phyloP scores from a whole-genome alignment of 2,113 vertebrate species.

The Salvelinus alpinus region DNA sequence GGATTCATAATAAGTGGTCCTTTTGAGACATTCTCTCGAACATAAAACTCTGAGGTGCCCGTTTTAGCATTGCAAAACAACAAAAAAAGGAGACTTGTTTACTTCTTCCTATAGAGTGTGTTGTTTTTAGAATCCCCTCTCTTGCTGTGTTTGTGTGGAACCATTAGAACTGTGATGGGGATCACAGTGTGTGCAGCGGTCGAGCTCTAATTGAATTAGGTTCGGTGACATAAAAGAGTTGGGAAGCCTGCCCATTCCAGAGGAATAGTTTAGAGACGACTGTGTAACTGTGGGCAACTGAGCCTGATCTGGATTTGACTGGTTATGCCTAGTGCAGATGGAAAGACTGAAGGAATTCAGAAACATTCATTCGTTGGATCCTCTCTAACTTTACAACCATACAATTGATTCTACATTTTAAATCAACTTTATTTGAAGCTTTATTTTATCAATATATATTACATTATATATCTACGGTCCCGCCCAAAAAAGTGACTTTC shows the following conservation, averaged over 20 bases:
- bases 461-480: too few species aligned
- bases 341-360: constrained; percentile 1
- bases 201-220: constrained; percentile 50
- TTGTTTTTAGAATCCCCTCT: background rate
- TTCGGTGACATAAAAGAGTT: constrained; percentile 35
- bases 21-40: background rate
- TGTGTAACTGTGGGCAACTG: constrained; percentile 58
- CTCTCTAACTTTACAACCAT: constrained; percentile 34
- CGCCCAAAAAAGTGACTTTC: too few species aligned
- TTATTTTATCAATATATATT: too few species aligned
- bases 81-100: background rate
- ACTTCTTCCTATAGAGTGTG: background rate
- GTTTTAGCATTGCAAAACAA: background rate
- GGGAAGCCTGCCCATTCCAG: constrained; percentile 34
- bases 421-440: too few species aligned
- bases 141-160: constrained; percentile 26
- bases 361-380: constrained; percentile 27
- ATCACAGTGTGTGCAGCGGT: constrained; percentile 22
- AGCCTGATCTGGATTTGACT: constrained; percentile 20
- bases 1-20: background rate
- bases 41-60: background rate
- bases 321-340: constrained; percentile 35
- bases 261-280: constrained; percentile 35
- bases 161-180: constrained; percentile 25
- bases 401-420: background rate